phyloP scores from a whole-genome alignment of 2,113 vertebrate species.

The Jaculus jaculus region DNA sequence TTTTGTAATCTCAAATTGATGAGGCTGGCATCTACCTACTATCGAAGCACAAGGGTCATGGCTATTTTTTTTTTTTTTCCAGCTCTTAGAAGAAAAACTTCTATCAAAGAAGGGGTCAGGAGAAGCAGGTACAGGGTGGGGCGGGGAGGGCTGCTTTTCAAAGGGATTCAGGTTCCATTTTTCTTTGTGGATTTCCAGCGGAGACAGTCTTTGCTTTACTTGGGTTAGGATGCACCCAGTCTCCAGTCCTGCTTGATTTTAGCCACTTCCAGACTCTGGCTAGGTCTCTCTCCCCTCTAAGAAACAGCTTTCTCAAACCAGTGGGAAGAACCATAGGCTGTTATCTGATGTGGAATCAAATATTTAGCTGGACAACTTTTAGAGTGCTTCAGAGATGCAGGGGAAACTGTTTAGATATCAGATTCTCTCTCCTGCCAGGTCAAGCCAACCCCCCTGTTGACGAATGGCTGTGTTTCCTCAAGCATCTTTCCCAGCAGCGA shows the following conservation, averaged over 20 bases:
- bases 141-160: background rate
- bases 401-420: conserved; percentile 83
- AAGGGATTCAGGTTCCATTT: background rate
- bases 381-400: conserved; percentile 73
- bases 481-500: conserved; percentile 78
- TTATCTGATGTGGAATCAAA: conserved; percentile 78
- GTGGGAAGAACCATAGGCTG: conserved; percentile 28
- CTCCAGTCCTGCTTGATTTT: background rate
- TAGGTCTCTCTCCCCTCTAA: background rate
- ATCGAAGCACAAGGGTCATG: background rate
- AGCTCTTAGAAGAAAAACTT: background rate
- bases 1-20: conserved; percentile 59
- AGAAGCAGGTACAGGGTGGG: background rate
- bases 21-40: conserved; percentile 1
- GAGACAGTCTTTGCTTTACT: background rate
- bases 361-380: conserved; percentile 80
- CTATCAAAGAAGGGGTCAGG: background rate
- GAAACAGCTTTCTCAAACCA: background rate
- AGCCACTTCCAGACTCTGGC: background rate
- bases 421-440: conserved; percentile 84
- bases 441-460: conserved; percentile 80
- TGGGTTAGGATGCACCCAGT: background rate
- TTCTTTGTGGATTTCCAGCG: background rate
- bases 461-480: conserved; percentile 77
- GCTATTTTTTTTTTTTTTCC: background rate